A percentile compares a stretch with the other conserved stretches of the same genome.
Conservation (phyloP, 1,140 invertebrate genomes). For the Tetraneura akinire region DNA sequence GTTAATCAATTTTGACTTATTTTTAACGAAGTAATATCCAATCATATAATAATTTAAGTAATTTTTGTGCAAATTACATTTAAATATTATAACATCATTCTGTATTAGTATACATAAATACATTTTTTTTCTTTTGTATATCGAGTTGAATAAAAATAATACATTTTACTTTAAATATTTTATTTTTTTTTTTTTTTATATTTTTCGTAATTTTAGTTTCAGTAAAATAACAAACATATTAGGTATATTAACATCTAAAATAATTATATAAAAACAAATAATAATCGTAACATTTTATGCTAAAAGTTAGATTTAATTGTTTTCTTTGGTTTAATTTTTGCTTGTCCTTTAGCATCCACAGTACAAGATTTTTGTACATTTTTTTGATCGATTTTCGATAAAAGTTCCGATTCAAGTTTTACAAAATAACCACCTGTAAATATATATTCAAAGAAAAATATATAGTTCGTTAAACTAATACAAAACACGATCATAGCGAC, state of each 20-base stretch:
- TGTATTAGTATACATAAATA: neutral
- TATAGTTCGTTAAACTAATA: neutral
- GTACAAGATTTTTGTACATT: conserved; percentile 54
- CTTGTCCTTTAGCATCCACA: conserved; percentile 54
- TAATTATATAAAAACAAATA: neutral
- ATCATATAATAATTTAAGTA: neutral
- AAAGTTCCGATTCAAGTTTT: conserved; percentile 25
- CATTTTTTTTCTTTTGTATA: neutral
- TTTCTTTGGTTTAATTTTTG: conserved; percentile 27
- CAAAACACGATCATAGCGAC: neutral
- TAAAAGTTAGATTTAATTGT: neutral
- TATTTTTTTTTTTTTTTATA: no score
- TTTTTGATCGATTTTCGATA: conserved; percentile 52
- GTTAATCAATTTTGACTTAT: neutral
- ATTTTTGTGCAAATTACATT: conserved; percentile 1
- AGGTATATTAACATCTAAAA: neutral
- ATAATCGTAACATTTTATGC: neutral
- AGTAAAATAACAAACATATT: conserved; percentile 16
- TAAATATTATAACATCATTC: neutral
- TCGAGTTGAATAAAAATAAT: conserved; percentile 2
- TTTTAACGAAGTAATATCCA: neutral
- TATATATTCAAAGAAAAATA: neutral
- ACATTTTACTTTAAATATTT: neutral
- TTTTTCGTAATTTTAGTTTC: neutral
- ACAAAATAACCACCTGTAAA: neutral